These are phyloP conservation scores for Paralichthys olivaceus DNA, from an alignment of 2,113 vertebrate genomes.

Conservation along the genomic window DNA sequence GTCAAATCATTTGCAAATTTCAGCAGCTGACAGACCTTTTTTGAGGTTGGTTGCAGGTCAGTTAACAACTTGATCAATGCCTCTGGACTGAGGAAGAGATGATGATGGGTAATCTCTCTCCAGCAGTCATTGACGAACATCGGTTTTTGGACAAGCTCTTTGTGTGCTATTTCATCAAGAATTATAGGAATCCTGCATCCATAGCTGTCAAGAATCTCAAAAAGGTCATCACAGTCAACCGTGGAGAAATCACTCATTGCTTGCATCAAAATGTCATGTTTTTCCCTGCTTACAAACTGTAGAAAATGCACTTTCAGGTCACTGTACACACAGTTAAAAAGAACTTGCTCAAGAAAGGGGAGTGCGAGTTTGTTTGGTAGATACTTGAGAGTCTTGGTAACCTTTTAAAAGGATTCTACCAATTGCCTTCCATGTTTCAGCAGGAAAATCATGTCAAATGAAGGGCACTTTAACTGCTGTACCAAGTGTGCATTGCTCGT, in stretches of 20 bases:
- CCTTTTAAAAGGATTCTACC: slow-evolving; percentile 43
- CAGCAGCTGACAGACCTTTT: background rate
- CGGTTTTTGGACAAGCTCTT: slow-evolving; percentile 42
- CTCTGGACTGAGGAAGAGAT: slow-evolving; percentile 19
- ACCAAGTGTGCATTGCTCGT: slow-evolving; percentile 11
- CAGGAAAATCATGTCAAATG: slow-evolving; percentile 38
- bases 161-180: slow-evolving; percentile 34
- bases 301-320: slow-evolving; percentile 37
- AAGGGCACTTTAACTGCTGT: slow-evolving; percentile 32
- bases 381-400: slow-evolving; percentile 38
- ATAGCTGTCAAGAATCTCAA: slow-evolving; percentile 4
- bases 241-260: background rate
- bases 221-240: background rate
- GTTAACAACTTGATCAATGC: slow-evolving; percentile 3
- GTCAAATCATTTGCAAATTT: background rate
- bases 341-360: slow-evolving; percentile 36
- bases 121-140: slow-evolving; percentile 54
- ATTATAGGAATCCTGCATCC: slow-evolving; percentile 33
- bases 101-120: slow-evolving; percentile 31
- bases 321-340: slow-evolving; percentile 30
- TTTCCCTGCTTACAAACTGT: slow-evolving; percentile 43
- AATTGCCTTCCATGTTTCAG: slow-evolving; percentile 46
- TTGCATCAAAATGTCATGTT: slow-evolving; percentile 35
- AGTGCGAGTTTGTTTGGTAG: slow-evolving; percentile 36
- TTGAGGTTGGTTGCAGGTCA: slow-evolving; percentile 21